phyloP scores from a whole-genome alignment of 2,113 vertebrate species.

The Canis aureus region DNA sequence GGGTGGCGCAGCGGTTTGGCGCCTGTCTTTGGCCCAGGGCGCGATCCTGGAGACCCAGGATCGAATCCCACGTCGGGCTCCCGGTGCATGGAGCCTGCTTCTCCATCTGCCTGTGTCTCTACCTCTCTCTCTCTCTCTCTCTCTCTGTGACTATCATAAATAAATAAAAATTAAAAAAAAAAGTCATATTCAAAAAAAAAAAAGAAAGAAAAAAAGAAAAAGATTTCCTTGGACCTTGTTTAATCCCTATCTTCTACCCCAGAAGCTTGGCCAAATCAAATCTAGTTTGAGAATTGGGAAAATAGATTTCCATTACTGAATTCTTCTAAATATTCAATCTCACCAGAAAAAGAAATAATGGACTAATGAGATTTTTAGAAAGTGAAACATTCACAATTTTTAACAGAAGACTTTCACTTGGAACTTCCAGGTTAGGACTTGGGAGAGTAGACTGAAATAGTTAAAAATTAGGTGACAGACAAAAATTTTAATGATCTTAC shows the following conservation, averaged over 20 bases:
- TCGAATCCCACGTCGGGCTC: too few species aligned
- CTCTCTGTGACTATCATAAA: too few species aligned
- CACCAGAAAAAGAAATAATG: not conserved
- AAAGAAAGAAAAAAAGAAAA: not conserved
- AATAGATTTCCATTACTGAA: not conserved
- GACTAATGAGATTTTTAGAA: conserved; percentile 30
- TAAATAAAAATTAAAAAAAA: too few species aligned
- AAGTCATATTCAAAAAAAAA: too few species aligned
- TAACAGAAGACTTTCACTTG: not conserved
- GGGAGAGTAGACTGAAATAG: not conserved
- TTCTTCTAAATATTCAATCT: conserved; percentile 18
- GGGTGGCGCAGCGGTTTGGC: too few species aligned
- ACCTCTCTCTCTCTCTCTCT: too few species aligned
- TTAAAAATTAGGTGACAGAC: not conserved
- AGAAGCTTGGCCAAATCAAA: conserved; percentile 26
- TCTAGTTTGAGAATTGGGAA: not conserved
- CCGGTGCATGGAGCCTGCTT: too few species aligned
- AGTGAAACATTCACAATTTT: conserved; percentile 26
- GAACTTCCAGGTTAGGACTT: not conserved
- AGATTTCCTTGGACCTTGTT: not conserved
- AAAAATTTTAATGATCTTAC: not conserved
- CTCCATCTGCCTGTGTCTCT: too few species aligned
- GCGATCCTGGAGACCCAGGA: too few species aligned
- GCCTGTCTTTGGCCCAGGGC: too few species aligned
- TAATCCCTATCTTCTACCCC: not conserved